Evolutionary conservation across 2,797 vertebrate species (phyloP).

Genomic region (Tangara arthus): DNA sequence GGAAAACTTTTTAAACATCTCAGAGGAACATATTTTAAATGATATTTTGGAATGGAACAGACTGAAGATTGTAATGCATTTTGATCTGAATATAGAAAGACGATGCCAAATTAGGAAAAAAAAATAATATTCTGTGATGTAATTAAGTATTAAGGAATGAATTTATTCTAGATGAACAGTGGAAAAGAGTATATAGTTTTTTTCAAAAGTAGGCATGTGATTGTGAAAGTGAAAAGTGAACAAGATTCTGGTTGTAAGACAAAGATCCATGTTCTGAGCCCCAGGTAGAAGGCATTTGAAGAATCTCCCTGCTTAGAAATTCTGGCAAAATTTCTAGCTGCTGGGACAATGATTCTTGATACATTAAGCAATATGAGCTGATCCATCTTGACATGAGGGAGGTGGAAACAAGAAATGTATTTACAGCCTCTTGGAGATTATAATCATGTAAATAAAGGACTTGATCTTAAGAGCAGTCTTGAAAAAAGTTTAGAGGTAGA

Average conservation of each 20-base stretch:
- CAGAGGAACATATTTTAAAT: background rate
- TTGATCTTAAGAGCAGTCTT: background rate
- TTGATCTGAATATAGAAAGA: background rate
- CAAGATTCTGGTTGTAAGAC: background rate
- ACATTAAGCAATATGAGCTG: background rate
- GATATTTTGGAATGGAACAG: background rate
- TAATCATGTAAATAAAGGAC: background rate
- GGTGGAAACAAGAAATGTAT: background rate
- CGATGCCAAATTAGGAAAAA: constrained; percentile 14
- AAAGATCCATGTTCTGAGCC: background rate
- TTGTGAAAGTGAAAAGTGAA: background rate
- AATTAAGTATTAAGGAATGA: background rate
- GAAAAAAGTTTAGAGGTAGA: background rate
- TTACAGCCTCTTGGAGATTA: background rate
- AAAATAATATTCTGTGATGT: background rate
- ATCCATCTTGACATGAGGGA: background rate
- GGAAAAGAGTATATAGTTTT: background rate
- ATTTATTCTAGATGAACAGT: background rate
- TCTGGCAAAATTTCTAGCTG: background rate
- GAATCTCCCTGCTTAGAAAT: background rate
- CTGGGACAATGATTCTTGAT: background rate
- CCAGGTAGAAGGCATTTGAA: background rate
- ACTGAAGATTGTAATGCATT: background rate
- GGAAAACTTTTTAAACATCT: background rate
- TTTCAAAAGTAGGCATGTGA: background rate